A percentile compares a stretch with the other conserved stretches of the same genome.
phyloP scores from a whole-genome alignment of 2,113 vertebrate species.

The Riparia riparia region DNA sequence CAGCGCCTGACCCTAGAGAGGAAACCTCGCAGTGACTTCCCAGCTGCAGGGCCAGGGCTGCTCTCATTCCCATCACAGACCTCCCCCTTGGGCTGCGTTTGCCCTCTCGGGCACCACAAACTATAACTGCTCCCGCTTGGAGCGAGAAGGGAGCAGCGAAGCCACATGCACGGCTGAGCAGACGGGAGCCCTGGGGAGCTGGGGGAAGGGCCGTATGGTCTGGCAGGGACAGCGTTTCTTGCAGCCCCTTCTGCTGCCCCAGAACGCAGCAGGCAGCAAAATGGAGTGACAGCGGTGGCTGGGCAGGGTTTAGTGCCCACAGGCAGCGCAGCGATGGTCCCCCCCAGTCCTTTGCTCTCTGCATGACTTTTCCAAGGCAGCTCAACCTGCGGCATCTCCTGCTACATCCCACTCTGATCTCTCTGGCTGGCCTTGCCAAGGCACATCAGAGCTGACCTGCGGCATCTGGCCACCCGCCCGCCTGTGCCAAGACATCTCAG shows the following conservation, averaged over 20 bases:
- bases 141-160: background rate
- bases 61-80: background rate
- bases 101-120: background rate
- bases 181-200: background rate
- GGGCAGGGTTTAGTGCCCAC: background rate
- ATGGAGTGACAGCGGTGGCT: background rate
- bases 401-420: background rate
- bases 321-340: background rate
- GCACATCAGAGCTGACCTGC: background rate
- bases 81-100: accelerated
- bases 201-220: background rate
- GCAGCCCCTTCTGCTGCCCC: background rate
- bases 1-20: background rate
- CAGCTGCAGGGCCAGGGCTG: background rate
- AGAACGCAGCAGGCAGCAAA: background rate
- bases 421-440: background rate
- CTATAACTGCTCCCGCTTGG: background rate
- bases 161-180: slow-evolving; percentile 22
- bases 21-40: background rate
- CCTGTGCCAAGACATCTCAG: slow-evolving; percentile 41
- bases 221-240: background rate
- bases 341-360: background rate
- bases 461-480: background rate
- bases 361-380: background rate
- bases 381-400: slow-evolving; percentile 37